phyloP scores from a whole-genome alignment of 2,113 vertebrate genomes.

The Daphoenositta chrysoptera region DNA sequence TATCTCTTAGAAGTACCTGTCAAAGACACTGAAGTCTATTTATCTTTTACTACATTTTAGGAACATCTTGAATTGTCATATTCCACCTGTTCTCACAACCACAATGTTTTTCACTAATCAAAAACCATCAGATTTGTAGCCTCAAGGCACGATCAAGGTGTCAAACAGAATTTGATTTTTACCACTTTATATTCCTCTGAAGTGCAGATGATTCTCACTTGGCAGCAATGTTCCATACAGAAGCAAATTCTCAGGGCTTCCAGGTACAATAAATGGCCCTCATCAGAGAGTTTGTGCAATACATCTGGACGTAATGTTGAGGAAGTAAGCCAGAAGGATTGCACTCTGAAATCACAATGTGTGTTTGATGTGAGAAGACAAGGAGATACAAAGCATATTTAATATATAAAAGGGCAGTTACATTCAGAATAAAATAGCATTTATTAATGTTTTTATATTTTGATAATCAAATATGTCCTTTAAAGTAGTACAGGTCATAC shows the following conservation, averaged over 20 bases:
- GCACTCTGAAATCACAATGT: neutral
- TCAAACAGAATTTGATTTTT: constrained; percentile 61
- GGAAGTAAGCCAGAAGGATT: neutral
- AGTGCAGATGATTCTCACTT: constrained; percentile 40
- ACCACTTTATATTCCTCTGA: constrained; percentile 45
- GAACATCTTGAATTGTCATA: constrained; percentile 48
- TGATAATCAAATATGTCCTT: neutral
- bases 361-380: neutral
- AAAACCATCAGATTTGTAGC: constrained; percentile 42
- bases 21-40: constrained; percentile 12
- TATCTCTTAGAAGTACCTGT: constrained; percentile 30
- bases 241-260: neutral
- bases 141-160: constrained; percentile 45
- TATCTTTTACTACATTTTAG: constrained; percentile 8
- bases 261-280: constrained; percentile 12
- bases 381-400: neutral
- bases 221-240: neutral
- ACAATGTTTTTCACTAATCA: constrained; percentile 47
- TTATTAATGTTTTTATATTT: neutral
- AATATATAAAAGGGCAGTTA: neutral
- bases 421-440: neutral
- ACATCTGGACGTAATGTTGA: neutral
- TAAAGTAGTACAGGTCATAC: neutral
- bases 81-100: constrained; percentile 43
- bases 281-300: neutral